Evolutionary conservation across 1,140 invertebrate species (phyloP).

Genomic region (Dendroctonus valens): DNA sequence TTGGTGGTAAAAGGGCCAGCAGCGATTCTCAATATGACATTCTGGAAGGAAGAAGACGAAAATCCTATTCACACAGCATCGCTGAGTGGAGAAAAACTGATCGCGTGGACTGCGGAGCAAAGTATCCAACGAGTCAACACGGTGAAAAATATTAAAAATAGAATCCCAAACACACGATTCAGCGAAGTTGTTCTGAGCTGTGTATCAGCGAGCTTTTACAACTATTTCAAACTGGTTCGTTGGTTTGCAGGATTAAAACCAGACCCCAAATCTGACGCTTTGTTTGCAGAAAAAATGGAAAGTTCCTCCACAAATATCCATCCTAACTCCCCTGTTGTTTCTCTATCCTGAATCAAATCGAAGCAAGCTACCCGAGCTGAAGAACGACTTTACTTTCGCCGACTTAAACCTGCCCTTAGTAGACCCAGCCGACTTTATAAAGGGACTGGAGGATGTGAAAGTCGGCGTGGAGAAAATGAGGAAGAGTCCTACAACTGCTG

Average conservation of each 20-base stretch:
- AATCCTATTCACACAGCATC: neutral
- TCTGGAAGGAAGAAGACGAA: conserved; percentile 4
- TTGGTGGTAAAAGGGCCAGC: neutral
- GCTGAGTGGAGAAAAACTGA: conserved; percentile 7
- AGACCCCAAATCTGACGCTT: neutral
- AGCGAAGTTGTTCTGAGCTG: conserved; percentile 11
- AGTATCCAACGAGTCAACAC: conserved; percentile 1
- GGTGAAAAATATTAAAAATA: conserved; percentile 9
- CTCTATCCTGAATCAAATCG: neutral
- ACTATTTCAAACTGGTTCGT: conserved; percentile 3
- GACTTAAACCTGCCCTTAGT: conserved; percentile 5
- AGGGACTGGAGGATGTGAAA: conserved; percentile 9
- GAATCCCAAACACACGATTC: conserved; percentile 10
- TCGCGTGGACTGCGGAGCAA: conserved; percentile 5
- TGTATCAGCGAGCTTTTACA: conserved; percentile 6
- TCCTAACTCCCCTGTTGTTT: neutral
- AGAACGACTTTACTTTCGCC: conserved; percentile 14
- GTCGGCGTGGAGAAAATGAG: conserved; percentile 1
- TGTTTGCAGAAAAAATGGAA: neutral
- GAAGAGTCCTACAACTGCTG: neutral
- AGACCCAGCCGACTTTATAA: conserved; percentile 1
- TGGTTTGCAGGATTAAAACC: neutral
- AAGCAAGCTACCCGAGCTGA: neutral
- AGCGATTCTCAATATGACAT: conserved; percentile 1
- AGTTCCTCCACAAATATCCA: conserved; percentile 1